Base-by-base conservation (phyloP, 2,888 invertebrate genomes). In the Zhuqinia jingwanae region DNA sequence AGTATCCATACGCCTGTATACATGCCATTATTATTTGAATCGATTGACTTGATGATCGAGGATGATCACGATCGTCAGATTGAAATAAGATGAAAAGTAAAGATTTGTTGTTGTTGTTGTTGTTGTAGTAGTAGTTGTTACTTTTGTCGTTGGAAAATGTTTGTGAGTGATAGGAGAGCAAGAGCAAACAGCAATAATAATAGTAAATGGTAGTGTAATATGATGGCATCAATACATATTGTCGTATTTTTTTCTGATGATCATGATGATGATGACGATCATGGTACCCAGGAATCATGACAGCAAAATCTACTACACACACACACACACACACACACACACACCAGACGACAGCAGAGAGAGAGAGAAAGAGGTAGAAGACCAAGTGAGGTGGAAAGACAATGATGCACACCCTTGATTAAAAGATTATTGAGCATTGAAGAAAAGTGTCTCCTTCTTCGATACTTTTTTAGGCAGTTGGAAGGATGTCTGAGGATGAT, bases 331-430 rank as follows among this genome's bases (percentile, higher is more conserved):
- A n/a, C n/a, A n/a, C n/a, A n/a, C n/a, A n/a, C n/a, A n/a, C n/a
- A n/a, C n/a, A n/a, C n/a, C n/a, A n/a, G n/a, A n/a, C n/a, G n/a
- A n/a, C n/a, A n/a, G n/a, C n/a, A n/a, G n/a, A n/a, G n/a, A n/a
- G n/a, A n/a, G n/a, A 79, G 15, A 47, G 45, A 65, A 36, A 60
- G 56, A 81, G 56, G 70, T n/a, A n/a, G n/a, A n/a, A n/a, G n/a
- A n/a, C n/a, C n/a, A 82, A 73, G 73, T 75, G 73, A 82, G 50
- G 45, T 65, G 78, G 82, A 75, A 65, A 76, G 75, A 83, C 83
- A 83, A 76, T 83, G 83, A 83, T 83, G 75, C 65, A 80, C 84
- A 83, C 78, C 85, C 53, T 75, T 75, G 75, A 50, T 80, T 63
- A 70, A 73, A 68, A 75, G 75, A 75, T 75, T 75, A 56, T 36